These are phyloP conservation scores for Leptogaster cylindrica DNA, from an alignment of 2,888 invertebrate species.

Conservation along the genomic window DNA sequence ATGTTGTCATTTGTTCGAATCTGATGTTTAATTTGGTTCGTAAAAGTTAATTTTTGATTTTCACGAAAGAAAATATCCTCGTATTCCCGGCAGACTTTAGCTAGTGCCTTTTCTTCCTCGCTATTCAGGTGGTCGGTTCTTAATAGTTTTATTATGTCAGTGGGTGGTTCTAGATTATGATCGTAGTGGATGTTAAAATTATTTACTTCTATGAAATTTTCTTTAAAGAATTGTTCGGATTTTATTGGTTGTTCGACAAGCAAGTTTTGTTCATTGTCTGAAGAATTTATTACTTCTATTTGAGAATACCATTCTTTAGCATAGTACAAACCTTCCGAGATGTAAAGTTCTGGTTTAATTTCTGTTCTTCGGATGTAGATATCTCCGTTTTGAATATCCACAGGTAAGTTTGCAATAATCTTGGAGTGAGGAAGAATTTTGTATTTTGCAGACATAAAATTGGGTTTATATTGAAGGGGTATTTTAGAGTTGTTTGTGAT, in stretches of 20 bases:
- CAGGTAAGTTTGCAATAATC: conserved; percentile 33
- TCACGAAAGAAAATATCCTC: conserved; percentile 49
- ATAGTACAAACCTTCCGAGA: conserved; percentile 29
- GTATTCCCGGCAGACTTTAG: conserved; percentile 47
- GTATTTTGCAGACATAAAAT: conserved; percentile 28
- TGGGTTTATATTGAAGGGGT: conserved; percentile 30
- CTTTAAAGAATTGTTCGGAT: too few relatives aligned
- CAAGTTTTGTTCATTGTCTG: too few relatives aligned
- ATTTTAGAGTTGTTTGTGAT: not conserved
- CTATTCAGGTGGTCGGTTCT: conserved; percentile 48
- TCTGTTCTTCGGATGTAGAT: not conserved
- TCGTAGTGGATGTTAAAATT: conserved; percentile 4
- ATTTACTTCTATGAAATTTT: conserved; percentile 29
- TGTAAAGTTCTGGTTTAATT: conserved; percentile 10
- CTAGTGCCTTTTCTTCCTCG: conserved; percentile 48
- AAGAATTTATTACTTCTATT: too few relatives aligned
- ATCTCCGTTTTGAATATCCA: conserved; percentile 15
- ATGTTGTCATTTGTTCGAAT: conserved; percentile 51
- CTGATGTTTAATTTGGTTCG: conserved; percentile 50
- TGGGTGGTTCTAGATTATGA: too few relatives aligned
- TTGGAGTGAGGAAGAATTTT: conserved; percentile 38
- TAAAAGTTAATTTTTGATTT: conserved; percentile 49
- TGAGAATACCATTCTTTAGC: not conserved
- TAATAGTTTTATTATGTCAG: conserved; percentile 7
- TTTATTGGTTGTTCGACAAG: too few relatives aligned